Percentiles rank a stretch among this genome's conserved stretches.
phyloP scores from a whole-genome alignment of 2,797 vertebrate species.

The Cryptoprocta ferox region DNA sequence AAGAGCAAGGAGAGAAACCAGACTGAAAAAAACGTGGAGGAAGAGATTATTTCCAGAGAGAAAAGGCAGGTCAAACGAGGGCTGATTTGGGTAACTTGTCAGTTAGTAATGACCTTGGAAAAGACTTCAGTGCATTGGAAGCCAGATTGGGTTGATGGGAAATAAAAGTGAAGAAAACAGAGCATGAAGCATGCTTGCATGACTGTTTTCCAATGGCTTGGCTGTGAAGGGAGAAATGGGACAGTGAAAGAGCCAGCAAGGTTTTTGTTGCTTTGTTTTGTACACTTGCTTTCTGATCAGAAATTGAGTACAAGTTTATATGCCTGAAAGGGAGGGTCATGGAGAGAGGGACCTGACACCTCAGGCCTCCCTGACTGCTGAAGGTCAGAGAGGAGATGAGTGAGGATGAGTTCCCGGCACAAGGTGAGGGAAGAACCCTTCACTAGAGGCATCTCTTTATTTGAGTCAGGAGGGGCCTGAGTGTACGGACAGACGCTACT shows the following conservation, averaged over 20 bases:
- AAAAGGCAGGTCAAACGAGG: background rate
- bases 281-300: background rate
- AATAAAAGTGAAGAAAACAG: background rate
- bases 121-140: background rate
- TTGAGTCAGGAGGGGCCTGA: background rate
- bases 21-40: background rate
- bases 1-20: background rate
- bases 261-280: background rate
- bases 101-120: background rate
- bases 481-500: background rate
- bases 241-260: background rate
- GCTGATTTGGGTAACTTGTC: background rate
- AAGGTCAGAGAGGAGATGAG: background rate
- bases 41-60: background rate
- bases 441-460: background rate
- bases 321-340: background rate
- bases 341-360: background rate
- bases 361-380: background rate
- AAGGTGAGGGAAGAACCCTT: background rate
- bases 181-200: background rate
- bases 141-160: background rate
- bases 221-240: background rate
- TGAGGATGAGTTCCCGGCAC: fast-evolving
- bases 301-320: background rate
- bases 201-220: background rate